These are phyloP conservation scores for Achatina immaculata DNA, from an alignment of 1,140 invertebrate genomes.

Conservation along the genomic window DNA sequence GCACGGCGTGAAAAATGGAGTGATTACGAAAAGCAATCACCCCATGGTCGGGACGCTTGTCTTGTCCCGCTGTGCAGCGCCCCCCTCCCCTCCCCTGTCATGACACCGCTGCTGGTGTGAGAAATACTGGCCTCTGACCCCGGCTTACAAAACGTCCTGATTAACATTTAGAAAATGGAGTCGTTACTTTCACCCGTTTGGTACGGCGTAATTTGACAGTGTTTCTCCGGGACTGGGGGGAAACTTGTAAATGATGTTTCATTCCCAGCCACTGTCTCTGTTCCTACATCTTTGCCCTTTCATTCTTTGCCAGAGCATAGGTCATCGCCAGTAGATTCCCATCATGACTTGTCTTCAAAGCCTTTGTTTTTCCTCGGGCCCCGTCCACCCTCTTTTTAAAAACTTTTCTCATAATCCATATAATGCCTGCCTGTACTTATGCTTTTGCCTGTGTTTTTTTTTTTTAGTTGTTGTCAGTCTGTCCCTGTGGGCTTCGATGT, in stretches of 20 bases:
- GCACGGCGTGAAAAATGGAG: slow-evolving; percentile 18
- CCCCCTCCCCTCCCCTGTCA: not conserved
- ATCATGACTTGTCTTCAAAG: too few relatives aligned
- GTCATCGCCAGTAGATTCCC: too few relatives aligned
- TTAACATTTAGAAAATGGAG: slow-evolving; percentile 3
- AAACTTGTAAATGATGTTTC: not conserved
- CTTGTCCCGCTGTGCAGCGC: not conserved
- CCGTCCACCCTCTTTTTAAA: too few relatives aligned
- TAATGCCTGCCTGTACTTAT: too few relatives aligned
- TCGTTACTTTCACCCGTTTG: not conserved
- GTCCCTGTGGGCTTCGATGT: too few relatives aligned
- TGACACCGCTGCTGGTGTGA: not conserved
- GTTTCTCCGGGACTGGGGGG: not conserved
- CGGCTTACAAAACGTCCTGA: not conserved
- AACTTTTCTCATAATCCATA: too few relatives aligned
- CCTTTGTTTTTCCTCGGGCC: too few relatives aligned
- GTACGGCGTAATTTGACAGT: not conserved
- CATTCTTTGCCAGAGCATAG: too few relatives aligned
- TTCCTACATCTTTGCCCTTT: too few relatives aligned
- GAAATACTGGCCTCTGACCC: slow-evolving; percentile 15
- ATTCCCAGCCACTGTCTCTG: too few relatives aligned
- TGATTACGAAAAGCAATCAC: slow-evolving; percentile 26
- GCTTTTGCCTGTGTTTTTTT: too few relatives aligned
- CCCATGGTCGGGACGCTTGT: slow-evolving; percentile 17
- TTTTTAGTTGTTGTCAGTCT: too few relatives aligned